phyloP scores from a whole-genome alignment of 2,797 vertebrate genomes.

The Eremophila alpestris region DNA sequence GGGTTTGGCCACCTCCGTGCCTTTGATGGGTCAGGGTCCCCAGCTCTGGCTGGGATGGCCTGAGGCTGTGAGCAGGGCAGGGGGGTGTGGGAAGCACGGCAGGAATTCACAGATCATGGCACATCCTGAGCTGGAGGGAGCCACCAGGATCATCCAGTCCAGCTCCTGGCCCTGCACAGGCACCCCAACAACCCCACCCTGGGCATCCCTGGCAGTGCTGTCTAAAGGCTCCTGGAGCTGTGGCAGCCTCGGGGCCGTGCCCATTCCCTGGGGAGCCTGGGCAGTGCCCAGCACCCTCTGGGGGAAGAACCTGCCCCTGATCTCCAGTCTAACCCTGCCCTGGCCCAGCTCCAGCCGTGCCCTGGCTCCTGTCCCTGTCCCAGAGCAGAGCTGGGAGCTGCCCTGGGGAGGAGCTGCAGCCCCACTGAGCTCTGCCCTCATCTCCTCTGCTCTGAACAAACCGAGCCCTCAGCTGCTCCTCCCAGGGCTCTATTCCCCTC shows the following conservation, averaged over 20 bases:
- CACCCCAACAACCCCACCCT: background rate
- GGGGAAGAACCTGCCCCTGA: background rate
- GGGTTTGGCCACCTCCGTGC: background rate
- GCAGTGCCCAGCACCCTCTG: background rate
- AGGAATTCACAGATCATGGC: background rate
- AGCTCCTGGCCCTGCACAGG: rapidly evolving
- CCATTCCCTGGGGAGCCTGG: background rate
- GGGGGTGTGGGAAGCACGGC: background rate
- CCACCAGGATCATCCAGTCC: background rate
- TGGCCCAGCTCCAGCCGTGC: background rate
- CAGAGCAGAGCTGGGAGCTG: background rate
- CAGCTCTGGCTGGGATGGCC: background rate
- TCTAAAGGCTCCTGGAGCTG: background rate
- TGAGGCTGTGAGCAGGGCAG: rapidly evolving
- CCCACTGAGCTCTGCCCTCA: background rate
- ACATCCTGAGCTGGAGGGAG: background rate
- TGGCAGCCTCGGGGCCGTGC: background rate
- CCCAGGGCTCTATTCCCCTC: background rate
- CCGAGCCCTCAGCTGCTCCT: background rate
- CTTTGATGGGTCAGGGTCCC: rapidly evolving
- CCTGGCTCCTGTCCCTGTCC: background rate
- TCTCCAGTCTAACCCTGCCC: rapidly evolving
- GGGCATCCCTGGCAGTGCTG: rapidly evolving
- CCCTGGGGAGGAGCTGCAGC: background rate
- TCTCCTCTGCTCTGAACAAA: background rate